Evolutionary conservation across 2,113 vertebrate genomes (phyloP), one percentile per base, ranked within the genome.

Genomic region (Percopsis transmontana): DNA sequence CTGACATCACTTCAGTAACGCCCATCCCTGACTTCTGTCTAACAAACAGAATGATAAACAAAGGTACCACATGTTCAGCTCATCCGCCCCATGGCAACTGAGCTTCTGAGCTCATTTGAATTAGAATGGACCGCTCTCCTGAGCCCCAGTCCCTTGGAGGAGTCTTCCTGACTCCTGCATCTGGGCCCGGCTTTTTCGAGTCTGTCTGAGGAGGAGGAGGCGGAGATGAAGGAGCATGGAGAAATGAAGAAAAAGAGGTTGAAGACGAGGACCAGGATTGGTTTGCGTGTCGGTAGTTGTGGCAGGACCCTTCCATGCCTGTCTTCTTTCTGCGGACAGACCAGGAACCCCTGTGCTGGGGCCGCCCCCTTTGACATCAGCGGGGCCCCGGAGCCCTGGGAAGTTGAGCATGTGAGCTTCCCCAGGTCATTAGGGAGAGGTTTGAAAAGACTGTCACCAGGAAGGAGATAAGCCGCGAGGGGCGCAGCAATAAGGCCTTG

Each of bases 361-460:
- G 82, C 82, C 82, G 83, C 73, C 73, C 86, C 81, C 80, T 84
- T 85, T 89, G 90, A 91, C 89, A 89, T 90, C 89, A 91, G 70
- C 66, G 70, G 80, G 83, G 84, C 83, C 81, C 82, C 48, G 81
- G 79, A 90, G 79, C 81, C 91, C 90, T 93, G 92, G 91, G 91
- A 93, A 93, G 91, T 90, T 87, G 85, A 91, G 89, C 88, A 90
- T 92, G 91, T 90, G 88, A 92, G 89, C 81, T 90, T 92, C 90
- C 89, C 91, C 90, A 91, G 89, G 91, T 93, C 91, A 93, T 93
- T 93, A 92, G 89, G 87, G 81, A 85, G 84, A 91, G 90, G 89
- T 89, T 91, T 93, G 91, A 93, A 93, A 92, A 92, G 92, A 92
- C 90, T 93, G 91, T 92, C 91, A 91, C 91, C 90, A 88, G 90